Base-by-base conservation (phyloP, 2,888 invertebrate genomes). In the Kuschelorhynchus macadamiae region DNA sequence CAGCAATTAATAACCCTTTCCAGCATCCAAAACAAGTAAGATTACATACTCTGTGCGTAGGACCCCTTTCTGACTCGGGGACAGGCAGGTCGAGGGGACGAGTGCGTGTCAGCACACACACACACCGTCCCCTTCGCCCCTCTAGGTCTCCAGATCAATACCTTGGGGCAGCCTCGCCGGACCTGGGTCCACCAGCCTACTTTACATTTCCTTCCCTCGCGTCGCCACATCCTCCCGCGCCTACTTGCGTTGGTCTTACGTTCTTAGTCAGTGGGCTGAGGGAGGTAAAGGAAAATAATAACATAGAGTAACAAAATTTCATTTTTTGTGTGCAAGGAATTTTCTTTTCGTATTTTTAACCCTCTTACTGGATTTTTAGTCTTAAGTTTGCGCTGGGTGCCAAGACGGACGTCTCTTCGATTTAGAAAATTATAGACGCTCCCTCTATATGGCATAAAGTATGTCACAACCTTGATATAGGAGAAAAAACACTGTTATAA, bases 161-260 rank as follows among this genome's bases (percentile, higher is more conserved):
- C 81, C 74, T 77, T 78, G n/a, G n/a, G n/a, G n/a, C n/a, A n/a
- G 82, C 82, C 80, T 82, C 82, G 82, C 82, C 82, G 81, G 81
- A 80, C 81, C 81, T 81, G 81, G 82, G 81, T 86, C 82, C 81
- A 87, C 87, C 85, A 86, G 87, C 87, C 87, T 88, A 88, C 88
- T 88, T 82, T 82, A 81, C 79, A 80, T 77, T 78, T 81, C 83
- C 82, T 81, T 73, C 73, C 71, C 70, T 70, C 71, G 59, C 60
- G 66, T 70, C 61, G 64, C 65, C 70, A 67, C 71, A 70, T 71
- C 76, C 71, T 69, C 67, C 66, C 57, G 57, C 57, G 72, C 69
- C 71, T 74, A 57, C 73, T 74, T 86, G 86, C 86, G 86, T 76
- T 77, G 86, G 87, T 85, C 85, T 76, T 86, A 68, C 62, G 61